Base-by-base conservation (phyloP, 2,797 vertebrate species). In the Enteromius paludinosus region DNA sequence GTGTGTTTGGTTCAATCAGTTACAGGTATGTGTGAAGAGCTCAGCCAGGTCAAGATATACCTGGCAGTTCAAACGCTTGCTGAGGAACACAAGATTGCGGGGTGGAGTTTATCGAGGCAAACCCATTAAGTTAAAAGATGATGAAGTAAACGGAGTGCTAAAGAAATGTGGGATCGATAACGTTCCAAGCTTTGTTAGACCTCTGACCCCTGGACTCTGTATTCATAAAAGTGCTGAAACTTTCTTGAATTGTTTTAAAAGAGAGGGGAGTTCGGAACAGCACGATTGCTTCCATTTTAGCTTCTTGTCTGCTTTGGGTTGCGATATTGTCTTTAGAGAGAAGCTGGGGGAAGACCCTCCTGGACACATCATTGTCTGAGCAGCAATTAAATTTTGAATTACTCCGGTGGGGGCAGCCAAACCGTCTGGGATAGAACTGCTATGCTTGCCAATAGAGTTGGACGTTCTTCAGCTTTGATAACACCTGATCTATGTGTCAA, bases 391-490 rank as follows among this genome's bases (percentile, higher is more conserved):
- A 85, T 64, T 84, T 88, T 88, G 85, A 88, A 81, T 87, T 88
- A 88, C 87, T 85, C 82, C 45, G 43, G 35, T 78, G 85, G 85
- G 85, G 87, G 78, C 84, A 78, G 87, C 87, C 87, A 88, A 88
- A 84, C 66, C 35, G 85, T 87, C 87, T 87, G 81, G 85, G 66
- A 86, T 82, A 80, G 85, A 79, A 85, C 69, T 82, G 82, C 80
- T 66, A 33, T 38, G 75, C 85, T 87, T 88, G 87, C 87, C 87
- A 88, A 77, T 85, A 84, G 81, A 84, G 82, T 78, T 88, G 87
- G 87, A 88, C n/a, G 66, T 47, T 72, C 85, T 88, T 88, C 85
- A 88, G 87, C 76, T 88, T 87, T 88, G 87, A 88, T 88, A 88
- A 88, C 87, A 84, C 85, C 85, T 88, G 84, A 88, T 88, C 85